These are phyloP conservation scores for Sinella curviseta DNA, from an alignment of 1,140 invertebrate genomes.

Conservation along the genomic window DNA sequence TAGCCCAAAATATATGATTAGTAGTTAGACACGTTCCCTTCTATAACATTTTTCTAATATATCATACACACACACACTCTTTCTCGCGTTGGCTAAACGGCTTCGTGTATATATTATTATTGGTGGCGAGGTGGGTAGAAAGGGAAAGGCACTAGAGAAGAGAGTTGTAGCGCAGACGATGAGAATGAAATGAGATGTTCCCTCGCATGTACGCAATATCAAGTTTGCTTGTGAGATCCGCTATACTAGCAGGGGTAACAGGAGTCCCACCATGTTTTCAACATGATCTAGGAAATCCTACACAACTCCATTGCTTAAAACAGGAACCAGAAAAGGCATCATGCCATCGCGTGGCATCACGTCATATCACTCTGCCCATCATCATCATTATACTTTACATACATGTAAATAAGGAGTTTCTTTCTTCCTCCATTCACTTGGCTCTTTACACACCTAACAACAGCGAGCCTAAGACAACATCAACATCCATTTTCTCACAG, in stretches of 20 bases:
- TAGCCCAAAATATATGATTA: constrained; percentile 1
- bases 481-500: too few species aligned
- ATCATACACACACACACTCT: not conserved
- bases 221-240: too few species aligned
- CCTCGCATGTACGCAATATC: too few species aligned
- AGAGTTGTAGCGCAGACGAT: too few species aligned
- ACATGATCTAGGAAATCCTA: not conserved
- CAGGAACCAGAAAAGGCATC: not conserved
- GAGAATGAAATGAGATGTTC: too few species aligned
- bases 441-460: too few species aligned
- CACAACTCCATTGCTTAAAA: not conserved
- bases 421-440: not conserved
- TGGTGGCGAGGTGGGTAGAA: constrained; percentile 12
- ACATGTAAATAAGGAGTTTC: not conserved
- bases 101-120: too few species aligned
- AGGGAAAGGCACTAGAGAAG: too few species aligned
- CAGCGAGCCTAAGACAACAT: too few species aligned
- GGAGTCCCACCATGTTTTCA: not conserved
- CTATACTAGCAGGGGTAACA: too few species aligned
- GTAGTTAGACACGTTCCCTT: not conserved
- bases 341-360: not conserved
- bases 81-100: too few species aligned
- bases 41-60: constrained; percentile 8
- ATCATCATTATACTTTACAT: constrained; percentile 5
- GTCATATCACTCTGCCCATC: not conserved